Evolutionary conservation across 2,797 vertebrate species (phyloP), one percentile per base, ranked within the genome.

Genomic region (Adelosebastes latens): DNA sequence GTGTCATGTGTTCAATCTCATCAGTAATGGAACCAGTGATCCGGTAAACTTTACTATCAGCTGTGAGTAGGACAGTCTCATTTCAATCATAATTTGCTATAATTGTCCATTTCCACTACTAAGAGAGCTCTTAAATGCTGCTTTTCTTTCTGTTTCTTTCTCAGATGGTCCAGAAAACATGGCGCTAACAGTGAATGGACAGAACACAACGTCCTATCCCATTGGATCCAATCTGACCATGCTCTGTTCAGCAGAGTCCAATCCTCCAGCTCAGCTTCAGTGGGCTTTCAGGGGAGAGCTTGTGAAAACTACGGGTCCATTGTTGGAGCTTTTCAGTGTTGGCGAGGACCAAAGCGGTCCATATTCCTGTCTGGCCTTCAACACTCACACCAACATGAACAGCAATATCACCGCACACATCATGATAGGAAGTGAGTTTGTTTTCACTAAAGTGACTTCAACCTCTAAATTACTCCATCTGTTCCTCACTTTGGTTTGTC

Each of bases 111-210:
- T 31, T 55, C 1, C 4, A 20, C 18, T 52, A 16, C 24, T 52
- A n/a, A 12, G 27, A 58, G 8, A 53, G 24, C 29, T 61, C 3
- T 68, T 0, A 59, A 61, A 10, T 18, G 18, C 12, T 16, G 6
- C 49, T 4, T 24, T 27, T 72, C 5, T 27, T 25, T 53, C n/a
- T 29, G 2, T 63, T 6, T 53, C 6, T 66, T 56, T 42, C 39
- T 74, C 77, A 94, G 93, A 93, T 53, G 93, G 94, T 22, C 94
- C 92, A 32, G 93, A 93, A 65, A 83, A 85, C 67, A 90, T 93
- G 91, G 81, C 55, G 9, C 25, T 94, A 5, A 87, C 67, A 52
- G 83, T 91, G 46, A 90, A 93, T 2, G 89, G 86, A 58, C 72
- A 80, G 67, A 87, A 80, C 42, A 46, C 2, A 0, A 81, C 85